A percentile compares a stretch with the other conserved stretches of the same genome.
Evolutionary conservation across 2,888 invertebrate genomes (phyloP).

Genomic region (Oscheius sp.): DNA sequence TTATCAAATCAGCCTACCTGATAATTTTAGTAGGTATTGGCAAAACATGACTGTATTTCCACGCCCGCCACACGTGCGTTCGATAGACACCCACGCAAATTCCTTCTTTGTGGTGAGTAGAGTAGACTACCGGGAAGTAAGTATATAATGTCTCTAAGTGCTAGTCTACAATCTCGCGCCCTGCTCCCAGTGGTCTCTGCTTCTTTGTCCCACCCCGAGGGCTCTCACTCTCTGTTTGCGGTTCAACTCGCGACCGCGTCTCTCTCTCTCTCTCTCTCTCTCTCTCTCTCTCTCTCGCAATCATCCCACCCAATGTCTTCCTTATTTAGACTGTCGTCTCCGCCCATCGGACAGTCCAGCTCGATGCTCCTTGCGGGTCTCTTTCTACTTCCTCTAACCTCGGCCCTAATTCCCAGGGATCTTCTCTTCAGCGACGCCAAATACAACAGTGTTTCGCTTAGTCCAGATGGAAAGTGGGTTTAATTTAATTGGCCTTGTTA

Average conservation of each 20-base stretch:
- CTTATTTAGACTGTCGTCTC: conserved; percentile 35
- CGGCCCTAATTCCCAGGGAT: conserved; percentile 59
- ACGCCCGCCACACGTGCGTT: too few species aligned
- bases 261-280: background rate
- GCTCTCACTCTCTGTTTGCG: conserved; percentile 28
- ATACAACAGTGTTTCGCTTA: conserved; percentile 67
- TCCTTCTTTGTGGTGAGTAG: too few species aligned
- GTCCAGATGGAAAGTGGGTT: conserved; percentile 64
- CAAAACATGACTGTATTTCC: too few species aligned
- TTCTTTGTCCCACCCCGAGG: conserved; percentile 5
- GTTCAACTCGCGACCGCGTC: conserved; percentile 31
- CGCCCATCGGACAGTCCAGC: conserved; percentile 24
- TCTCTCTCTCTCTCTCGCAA: background rate
- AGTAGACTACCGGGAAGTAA: too few species aligned
- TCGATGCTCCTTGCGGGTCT: conserved; percentile 20
- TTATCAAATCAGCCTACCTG: too few species aligned
- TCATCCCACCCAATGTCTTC: conserved; percentile 25
- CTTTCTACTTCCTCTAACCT: conserved; percentile 11
- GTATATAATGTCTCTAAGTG: too few species aligned
- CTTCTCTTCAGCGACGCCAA: conserved; percentile 69
- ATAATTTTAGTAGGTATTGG: too few species aligned
- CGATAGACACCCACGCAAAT: too few species aligned
- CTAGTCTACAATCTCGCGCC: background rate
- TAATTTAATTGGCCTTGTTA: background rate
- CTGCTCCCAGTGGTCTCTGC: background rate